Base-by-base conservation (phyloP, 2,797 vertebrate species). In the Megalops cyprinoides region DNA sequence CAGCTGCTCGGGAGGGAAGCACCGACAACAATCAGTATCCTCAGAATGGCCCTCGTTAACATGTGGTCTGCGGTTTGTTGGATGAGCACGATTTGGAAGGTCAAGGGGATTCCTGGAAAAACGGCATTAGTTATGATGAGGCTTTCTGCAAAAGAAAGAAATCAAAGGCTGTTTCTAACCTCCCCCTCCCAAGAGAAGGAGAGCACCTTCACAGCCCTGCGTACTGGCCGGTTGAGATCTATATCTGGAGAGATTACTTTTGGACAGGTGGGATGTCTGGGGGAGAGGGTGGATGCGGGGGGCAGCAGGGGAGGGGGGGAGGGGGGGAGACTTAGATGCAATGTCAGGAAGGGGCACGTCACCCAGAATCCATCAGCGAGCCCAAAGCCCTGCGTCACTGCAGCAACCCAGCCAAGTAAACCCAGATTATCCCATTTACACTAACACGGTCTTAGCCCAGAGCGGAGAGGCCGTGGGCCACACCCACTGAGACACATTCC, bases 391-490 rank as follows among this genome's bases (percentile, higher is more conserved):
- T 94, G 90, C 90, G 90, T 93, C 88, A 90, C 91, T 82, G 78
- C 85, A 85, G 84, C 85, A 87, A 87, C 88, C 87, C 84, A 91
- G 87, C 87, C 90, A 90, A 93, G 90, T 93, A 94, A 95, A 94
- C 87, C 89, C 90, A 91, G 91, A 92, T 94, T 91, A 95, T 93
- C 92, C 89, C 90, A 88, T 94, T 95, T 94, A 88, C 87, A 91
- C 85, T 78, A 84, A 90, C 83, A 80, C 80, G 86, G 84, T 84
- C 82, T 91, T 90, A 92, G 87, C 84, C 81, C 74, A 0, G 53
- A 77, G 75, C 76, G 83, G 87, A 78, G 34, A 42, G 65, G 65
- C 65, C 44, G 39, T 60, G 62, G 39, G 77, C 42, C 77, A 67
- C 28, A 28, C 42, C 44, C 62, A 62, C 58, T 34, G 31, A 31